Base-by-base conservation (phyloP, 2,113 vertebrate genomes). In the Rissa tridactyla region DNA sequence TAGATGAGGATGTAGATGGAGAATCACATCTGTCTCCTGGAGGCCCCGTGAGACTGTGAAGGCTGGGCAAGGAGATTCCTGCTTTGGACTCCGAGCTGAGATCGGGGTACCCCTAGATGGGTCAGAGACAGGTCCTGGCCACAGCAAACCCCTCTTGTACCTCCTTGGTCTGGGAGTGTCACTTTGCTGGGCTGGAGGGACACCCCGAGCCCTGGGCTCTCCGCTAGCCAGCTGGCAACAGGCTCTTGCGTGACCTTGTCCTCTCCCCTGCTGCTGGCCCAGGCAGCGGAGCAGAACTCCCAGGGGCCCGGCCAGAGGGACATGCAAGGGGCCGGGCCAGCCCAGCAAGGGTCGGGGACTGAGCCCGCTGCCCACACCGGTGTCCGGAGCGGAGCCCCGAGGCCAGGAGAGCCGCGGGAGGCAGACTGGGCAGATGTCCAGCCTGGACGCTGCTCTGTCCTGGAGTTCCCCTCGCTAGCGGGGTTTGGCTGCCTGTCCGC, bases 161-260 rank as follows among this genome's bases (percentile, higher is more conserved):
- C 30, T 61, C 13, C 26, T 25, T 1, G 1, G 60, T 21, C 38
- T 36, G n/a, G 18, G 23, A 10, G 7, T 5, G 14, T 55, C 5
- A 4, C 46, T 51, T 27, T 22, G 30, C 30, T 68, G 66, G 2
- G 1, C 36, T 25, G 34, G 68, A 88, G 44, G 19, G 30, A 44
- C 47, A 23, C 57, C 8, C 13, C 0, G 0, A 32, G 13, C 12
- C 29, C 71, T 18, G 15, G 29, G 12, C 34, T 47, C 30, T 23
- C 64, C 5, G 5, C 68, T 69, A 4, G 13, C 1, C 1, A 20
- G 14, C 58, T 65, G 69, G 49, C 62, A 79, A 13, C 58, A 40
- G 58, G 36, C 62, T 77, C 49, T 51, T 34, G 55, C 2, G 6
- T 71, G 55, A 42, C 32, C 34, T 64, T 42, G 58, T 83, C 46